These are phyloP conservation scores for Spilosoma lubricipeda DNA, from an alignment of 2,888 invertebrate genomes.

Conservation along the genomic window DNA sequence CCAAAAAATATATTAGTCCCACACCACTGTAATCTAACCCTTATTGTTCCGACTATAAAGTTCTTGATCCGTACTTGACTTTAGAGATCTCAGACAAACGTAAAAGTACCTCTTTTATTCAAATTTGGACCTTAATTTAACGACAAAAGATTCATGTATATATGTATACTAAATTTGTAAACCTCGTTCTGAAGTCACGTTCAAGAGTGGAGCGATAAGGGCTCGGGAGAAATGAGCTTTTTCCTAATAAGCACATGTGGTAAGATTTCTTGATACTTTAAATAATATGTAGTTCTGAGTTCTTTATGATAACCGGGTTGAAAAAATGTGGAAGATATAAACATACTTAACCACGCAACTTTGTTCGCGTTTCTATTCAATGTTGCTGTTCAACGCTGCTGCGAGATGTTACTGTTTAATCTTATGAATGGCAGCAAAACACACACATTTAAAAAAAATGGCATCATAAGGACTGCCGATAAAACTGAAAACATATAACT, in stretches of 20 bases:
- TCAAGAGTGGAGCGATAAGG: slow-evolving; percentile 68
- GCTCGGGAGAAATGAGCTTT: slow-evolving; percentile 70
- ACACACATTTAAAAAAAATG: too few species aligned
- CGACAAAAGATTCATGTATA: slow-evolving; percentile 29
- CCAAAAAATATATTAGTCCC: slow-evolving; percentile 44
- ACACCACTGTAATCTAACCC: slow-evolving; percentile 43
- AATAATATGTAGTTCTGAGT: slow-evolving; percentile 1
- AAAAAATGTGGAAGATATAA: not conserved
- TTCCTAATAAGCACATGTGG: slow-evolving; percentile 25
- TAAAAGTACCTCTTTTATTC: slow-evolving; percentile 14
- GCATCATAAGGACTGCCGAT: too few species aligned
- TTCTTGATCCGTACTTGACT: slow-evolving; percentile 25
- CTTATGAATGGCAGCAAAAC: too few species aligned
- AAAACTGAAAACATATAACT: too few species aligned
- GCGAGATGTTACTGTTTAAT: too few species aligned
- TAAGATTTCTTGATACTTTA: not conserved
- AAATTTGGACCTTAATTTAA: slow-evolving; percentile 35
- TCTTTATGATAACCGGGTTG: not conserved
- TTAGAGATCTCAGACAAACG: slow-evolving; percentile 26
- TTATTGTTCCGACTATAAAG: slow-evolving; percentile 44
- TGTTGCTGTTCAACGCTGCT: too few species aligned
- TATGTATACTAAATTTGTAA: slow-evolving; percentile 39
- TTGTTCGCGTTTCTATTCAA: too few species aligned
- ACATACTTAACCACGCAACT: too few species aligned
- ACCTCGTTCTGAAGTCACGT: slow-evolving; percentile 62